Percentiles rank a stretch among this genome's conserved stretches.
Conservation (phyloP, 2,888 invertebrate species). For the Trichacis sp. region DNA sequence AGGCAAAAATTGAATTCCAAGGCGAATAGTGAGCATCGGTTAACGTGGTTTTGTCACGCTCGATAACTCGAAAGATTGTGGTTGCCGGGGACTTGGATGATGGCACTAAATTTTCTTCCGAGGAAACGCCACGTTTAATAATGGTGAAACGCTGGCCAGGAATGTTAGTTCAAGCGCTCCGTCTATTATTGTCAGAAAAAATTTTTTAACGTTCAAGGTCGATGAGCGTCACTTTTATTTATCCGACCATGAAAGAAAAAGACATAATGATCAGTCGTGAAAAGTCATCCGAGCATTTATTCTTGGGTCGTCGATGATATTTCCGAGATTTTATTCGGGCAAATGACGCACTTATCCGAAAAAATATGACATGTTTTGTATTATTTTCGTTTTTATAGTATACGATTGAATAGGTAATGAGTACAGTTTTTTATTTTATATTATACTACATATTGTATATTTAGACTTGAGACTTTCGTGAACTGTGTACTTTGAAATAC, state of each 20-base stretch:
- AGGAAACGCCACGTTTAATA: conserved; percentile 2
- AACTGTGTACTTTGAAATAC: too few relatives aligned
- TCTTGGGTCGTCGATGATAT: too few relatives aligned
- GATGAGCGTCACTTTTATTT: neutral
- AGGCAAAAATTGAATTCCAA: neutral
- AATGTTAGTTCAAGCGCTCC: neutral
- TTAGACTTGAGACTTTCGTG: too few relatives aligned
- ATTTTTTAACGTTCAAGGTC: neutral
- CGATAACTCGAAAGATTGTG: conserved; percentile 4
- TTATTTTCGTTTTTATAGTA: too few relatives aligned
- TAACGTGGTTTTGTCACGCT: conserved; percentile 2
- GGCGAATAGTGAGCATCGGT: neutral
- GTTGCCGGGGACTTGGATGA: neutral
- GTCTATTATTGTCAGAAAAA: neutral
- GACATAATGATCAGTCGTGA: too few relatives aligned
- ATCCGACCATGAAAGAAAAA: neutral
- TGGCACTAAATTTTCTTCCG: neutral
- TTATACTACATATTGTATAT: too few relatives aligned
- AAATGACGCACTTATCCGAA: too few relatives aligned
- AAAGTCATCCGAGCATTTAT: too few relatives aligned
- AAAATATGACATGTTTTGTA: too few relatives aligned
- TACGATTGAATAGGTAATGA: too few relatives aligned
- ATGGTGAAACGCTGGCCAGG: neutral
- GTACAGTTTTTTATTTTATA: too few relatives aligned
- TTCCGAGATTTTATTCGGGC: too few relatives aligned